Percentiles rank a stretch among this genome's conserved stretches.
Evolutionary conservation across 2,113 vertebrate species (phyloP).

Genomic region (Neodontobutis hainanensis): DNA sequence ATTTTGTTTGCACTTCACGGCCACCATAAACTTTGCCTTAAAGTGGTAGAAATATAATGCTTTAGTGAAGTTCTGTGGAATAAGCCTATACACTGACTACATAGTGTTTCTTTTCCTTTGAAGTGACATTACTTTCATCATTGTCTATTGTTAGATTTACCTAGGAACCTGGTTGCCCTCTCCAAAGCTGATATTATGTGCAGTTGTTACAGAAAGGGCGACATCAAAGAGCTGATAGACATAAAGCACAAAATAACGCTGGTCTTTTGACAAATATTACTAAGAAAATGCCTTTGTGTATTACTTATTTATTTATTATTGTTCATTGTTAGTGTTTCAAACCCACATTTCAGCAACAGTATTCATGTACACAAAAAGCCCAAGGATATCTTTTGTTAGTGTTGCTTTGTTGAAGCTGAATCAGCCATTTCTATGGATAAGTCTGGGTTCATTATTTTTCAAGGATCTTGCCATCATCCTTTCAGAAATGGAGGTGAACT

Average conservation of each 20-base stretch:
- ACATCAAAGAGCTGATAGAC: slow-evolving; percentile 34
- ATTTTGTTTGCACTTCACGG: too few relatives aligned
- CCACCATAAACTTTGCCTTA: too few relatives aligned
- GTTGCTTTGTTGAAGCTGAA: slow-evolving; percentile 58
- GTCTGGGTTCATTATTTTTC: slow-evolving; percentile 65
- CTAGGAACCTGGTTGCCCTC: background rate
- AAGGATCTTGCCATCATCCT: slow-evolving; percentile 53
- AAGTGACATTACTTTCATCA: background rate
- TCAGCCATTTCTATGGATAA: slow-evolving; percentile 58
- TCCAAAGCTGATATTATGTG: slow-evolving; percentile 17
- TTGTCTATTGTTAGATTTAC: slow-evolving; percentile 2
- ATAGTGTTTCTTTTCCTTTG: background rate
- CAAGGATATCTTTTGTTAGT: slow-evolving; percentile 70
- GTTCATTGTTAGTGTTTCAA: slow-evolving; percentile 59
- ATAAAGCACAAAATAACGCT: slow-evolving; percentile 24
- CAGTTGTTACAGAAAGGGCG: slow-evolving; percentile 1
- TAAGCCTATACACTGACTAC: background rate
- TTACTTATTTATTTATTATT: slow-evolving; percentile 48
- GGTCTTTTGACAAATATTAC: slow-evolving; percentile 46
- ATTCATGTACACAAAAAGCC: slow-evolving; percentile 59
- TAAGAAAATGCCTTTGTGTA: slow-evolving; percentile 48
- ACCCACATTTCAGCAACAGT: slow-evolving; percentile 46
- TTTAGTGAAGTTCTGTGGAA: too few relatives aligned
- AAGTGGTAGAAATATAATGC: too few relatives aligned
- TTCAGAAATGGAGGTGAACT: slow-evolving; percentile 57